phyloP scores from a whole-genome alignment of 2,797 vertebrate species.

The Peromyscus nudipes region DNA sequence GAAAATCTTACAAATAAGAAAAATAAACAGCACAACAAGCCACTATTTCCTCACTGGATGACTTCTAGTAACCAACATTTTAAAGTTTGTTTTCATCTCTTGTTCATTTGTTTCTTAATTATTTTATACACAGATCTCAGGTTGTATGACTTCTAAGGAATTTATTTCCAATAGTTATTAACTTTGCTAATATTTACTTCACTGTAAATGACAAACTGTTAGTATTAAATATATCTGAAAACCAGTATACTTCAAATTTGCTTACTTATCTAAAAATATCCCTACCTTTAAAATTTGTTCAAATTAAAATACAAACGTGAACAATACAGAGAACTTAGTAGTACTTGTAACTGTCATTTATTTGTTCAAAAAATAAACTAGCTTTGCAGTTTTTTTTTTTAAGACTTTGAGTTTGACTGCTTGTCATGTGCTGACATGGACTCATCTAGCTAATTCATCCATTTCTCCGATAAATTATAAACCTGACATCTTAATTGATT shows the following conservation, averaged over 20 bases:
- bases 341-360: neutral
- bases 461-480: neutral
- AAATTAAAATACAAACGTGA: constrained; percentile 1
- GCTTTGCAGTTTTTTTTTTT: neutral
- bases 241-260: neutral
- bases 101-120: neutral
- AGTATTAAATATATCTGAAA: neutral
- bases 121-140: neutral
- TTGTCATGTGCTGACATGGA: neutral
- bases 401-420: neutral
- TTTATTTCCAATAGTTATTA: neutral
- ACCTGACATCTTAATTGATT: constrained; percentile 13
- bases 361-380: neutral
- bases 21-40: neutral
- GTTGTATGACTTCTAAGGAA: constrained; percentile 19
- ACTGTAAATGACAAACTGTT: neutral
- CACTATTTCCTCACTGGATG: neutral
- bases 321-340: neutral
- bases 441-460: neutral
- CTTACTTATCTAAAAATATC: neutral
- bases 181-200: neutral
- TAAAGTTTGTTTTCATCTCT: neutral
- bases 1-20: neutral
- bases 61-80: neutral
- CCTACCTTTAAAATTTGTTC: neutral